A percentile compares a stretch with the other conserved stretches of the same genome.
Conservation (phyloP, 1,140 invertebrate genomes). For the Pseudobourletiella spinata region DNA sequence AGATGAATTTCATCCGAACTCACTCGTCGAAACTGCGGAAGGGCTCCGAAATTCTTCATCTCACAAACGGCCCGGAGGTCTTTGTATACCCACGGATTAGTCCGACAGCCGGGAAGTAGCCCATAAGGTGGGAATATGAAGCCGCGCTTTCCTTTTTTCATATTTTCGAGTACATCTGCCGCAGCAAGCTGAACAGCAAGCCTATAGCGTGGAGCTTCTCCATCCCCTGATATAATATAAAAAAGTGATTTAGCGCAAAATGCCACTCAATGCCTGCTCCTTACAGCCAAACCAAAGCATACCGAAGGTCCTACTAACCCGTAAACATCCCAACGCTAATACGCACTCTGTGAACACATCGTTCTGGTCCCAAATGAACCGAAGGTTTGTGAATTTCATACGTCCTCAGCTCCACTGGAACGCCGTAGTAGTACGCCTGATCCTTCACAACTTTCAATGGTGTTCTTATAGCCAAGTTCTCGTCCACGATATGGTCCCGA, state of each 20-base stretch:
- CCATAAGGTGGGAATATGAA: constrained; percentile 4
- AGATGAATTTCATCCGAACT: background rate
- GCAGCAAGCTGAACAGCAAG: constrained; percentile 17
- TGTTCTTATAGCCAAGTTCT: background rate
- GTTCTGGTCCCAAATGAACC: background rate
- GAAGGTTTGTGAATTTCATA: background rate
- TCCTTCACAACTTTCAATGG: background rate
- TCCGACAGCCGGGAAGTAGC: constrained; percentile 3
- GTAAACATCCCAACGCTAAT: background rate
- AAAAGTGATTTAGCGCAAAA: too few species aligned
- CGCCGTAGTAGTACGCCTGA: background rate
- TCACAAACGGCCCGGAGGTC: background rate
- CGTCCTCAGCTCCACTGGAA: background rate
- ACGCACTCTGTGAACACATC: background rate
- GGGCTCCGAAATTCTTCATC: background rate
- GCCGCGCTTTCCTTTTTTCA: background rate
- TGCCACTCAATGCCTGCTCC: too few species aligned
- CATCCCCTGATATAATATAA: background rate
- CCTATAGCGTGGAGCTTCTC: constrained; percentile 4
- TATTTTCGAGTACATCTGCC: constrained; percentile 6
- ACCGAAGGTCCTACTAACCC: too few species aligned
- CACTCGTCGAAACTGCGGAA: background rate
- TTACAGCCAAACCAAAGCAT: too few species aligned
- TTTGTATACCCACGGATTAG: constrained; percentile 5
- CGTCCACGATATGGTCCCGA: background rate